Percentiles rank a stretch among this genome's conserved stretches.
phyloP scores from a whole-genome alignment of 2,888 invertebrate genomes.

The Brachypalpus laphriformis region DNA sequence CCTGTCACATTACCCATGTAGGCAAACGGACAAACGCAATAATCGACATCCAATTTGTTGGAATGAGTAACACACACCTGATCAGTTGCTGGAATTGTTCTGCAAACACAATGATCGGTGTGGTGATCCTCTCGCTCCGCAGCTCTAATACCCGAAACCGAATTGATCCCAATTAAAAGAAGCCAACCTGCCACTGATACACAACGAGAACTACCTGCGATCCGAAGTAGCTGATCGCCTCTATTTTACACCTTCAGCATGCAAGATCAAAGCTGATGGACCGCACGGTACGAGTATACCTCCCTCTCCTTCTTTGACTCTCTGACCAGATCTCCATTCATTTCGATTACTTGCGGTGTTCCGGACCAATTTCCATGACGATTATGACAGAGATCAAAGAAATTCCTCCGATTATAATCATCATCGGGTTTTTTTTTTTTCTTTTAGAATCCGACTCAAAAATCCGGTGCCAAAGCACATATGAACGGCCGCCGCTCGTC shows the following conservation, averaged over 20 bases:
- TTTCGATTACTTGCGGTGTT: constrained; percentile 64
- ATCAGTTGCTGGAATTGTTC: constrained; percentile 32
- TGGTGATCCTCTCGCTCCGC: constrained; percentile 35
- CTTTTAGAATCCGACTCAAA: constrained; percentile 28
- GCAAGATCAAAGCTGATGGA: constrained; percentile 65
- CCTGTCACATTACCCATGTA: constrained; percentile 67
- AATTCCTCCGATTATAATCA: constrained; percentile 73
- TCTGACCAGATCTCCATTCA: constrained; percentile 22
- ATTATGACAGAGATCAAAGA: constrained; percentile 75
- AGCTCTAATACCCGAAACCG: constrained; percentile 46
- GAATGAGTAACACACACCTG: constrained; percentile 62
- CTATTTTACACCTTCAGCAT: constrained; percentile 72
- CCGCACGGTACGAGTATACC: constrained; percentile 19
- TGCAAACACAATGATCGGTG: constrained; percentile 12
- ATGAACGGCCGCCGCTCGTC: constrained; percentile 1
- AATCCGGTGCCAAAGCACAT: constrained; percentile 6
- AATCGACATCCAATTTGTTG: constrained; percentile 57
- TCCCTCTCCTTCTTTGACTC: constrained; percentile 10
- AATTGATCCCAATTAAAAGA: constrained; percentile 72
- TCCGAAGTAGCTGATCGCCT: constrained; percentile 67
- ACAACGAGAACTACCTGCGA: constrained; percentile 49
- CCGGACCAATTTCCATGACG: constrained; percentile 71
- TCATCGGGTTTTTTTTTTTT: constrained; percentile 36
- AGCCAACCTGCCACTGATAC: constrained; percentile 65
- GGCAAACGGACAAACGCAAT: constrained; percentile 33